Evolutionary conservation across 2,113 vertebrate genomes (phyloP), one percentile per base, ranked within the genome.

Genomic region (Mus pahari): DNA sequence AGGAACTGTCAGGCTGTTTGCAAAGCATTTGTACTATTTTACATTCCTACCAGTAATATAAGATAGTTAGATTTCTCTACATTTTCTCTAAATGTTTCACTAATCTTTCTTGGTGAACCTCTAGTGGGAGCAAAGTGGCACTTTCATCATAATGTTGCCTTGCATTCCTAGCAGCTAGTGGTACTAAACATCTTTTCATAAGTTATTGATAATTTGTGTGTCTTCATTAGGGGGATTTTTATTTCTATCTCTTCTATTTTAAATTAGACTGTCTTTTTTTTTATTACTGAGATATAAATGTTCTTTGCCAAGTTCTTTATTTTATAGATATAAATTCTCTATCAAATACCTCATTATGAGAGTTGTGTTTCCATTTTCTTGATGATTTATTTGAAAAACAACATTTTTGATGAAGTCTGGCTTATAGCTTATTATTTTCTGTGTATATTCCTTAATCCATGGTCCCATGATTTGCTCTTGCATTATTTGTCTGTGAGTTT

Each of bases 251-350:
- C 83, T 92, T 71, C 19, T 6, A 81, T 78, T 87, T 94, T 58
- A 60, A 96, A 73, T 77, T 79, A 31, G 36, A 5, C 45, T 81
- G 50, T 60, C 31, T 88, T 92, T 68, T 92, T 74, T 89, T 92
- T 75, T 89, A 31, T 55, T 96, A 28, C 13, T 74, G 39, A 90
- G 20, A 75, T 77, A 1, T 90, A 88, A 92, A 79, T 94, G 60
- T 91, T 84, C 12, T 84, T 91, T 93, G 8, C 64, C 53, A 95
- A 89, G 16, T 84, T 92, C 39, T 94, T 83, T 62, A 89, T 91
- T 92, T 95, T 96, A 14, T 90, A 73, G 33, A 94, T 88, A 79
- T 19, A 42, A 73, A 28, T 42, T 58, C 17, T n/a, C 71, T 88
- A 73, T 58, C 70, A 89, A 58, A 17, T 42, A 50, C 5, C 78